Percentiles rank a stretch among this genome's conserved stretches.
Evolutionary conservation across 2,113 vertebrate genomes (phyloP).

Genomic region (Zosterops hypoxanthus): DNA sequence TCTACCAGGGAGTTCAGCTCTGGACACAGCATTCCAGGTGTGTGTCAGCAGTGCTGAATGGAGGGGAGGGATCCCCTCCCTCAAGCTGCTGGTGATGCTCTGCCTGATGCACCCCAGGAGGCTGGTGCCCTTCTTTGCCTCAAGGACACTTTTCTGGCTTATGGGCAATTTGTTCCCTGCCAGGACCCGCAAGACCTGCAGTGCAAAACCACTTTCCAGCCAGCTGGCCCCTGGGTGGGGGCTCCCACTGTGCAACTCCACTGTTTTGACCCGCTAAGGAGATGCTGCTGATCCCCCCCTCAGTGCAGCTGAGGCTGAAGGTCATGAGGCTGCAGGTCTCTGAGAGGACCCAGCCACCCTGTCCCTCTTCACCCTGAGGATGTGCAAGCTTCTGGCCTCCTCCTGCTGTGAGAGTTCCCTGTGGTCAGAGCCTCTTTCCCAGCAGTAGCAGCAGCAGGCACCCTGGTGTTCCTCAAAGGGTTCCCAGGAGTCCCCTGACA

Average conservation of each 20-base stretch:
- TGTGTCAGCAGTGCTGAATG: fast-evolving
- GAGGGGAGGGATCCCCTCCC: not conserved
- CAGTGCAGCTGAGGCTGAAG: not conserved
- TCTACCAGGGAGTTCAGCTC: not conserved
- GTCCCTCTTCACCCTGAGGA: not conserved
- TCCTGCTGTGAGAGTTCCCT: fast-evolving
- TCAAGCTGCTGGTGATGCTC: fast-evolving
- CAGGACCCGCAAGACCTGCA: not conserved
- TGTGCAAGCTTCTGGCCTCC: not conserved
- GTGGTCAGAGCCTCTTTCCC: not conserved
- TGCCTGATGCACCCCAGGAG: not conserved
- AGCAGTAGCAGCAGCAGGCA: not conserved
- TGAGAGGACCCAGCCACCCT: not conserved
- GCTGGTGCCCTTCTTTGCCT: not conserved
- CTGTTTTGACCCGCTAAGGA: fast-evolving
- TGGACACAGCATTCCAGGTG: not conserved
- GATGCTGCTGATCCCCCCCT: not conserved
- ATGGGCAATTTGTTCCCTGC: not conserved
- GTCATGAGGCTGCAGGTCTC: not conserved
- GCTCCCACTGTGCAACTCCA: not conserved
- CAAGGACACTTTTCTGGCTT: not conserved
- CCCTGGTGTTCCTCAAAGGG: not conserved
- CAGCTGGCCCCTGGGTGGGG: not conserved
- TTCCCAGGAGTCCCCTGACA: not conserved
- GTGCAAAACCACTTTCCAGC: not conserved